Base-by-base conservation (phyloP, 2,797 vertebrate species). In the Chlorospingus semifuscus region DNA sequence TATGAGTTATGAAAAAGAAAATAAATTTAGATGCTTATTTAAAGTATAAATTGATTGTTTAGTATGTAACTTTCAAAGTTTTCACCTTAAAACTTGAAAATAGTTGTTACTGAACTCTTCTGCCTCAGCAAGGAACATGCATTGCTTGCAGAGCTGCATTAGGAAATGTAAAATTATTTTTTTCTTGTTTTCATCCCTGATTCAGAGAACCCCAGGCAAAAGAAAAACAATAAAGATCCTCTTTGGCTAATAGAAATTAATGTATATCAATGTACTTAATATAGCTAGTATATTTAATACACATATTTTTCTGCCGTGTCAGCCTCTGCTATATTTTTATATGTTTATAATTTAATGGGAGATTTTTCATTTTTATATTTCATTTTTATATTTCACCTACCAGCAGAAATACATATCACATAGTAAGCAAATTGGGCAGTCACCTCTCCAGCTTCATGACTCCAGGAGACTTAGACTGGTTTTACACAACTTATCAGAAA, bases 1-100 rank as follows among this genome's bases (percentile, higher is more conserved):
- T 89, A 44, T 77, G 77, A 77, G n/a, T 41, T 89, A n/a, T 55
- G 66, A 79, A 83, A 15, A 89, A 87, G 42, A 72, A 94, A 93
- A 82, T 69, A 56, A 59, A 88, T 72, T n/a, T 34, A 27, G 6
- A 72, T 95, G 12, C 6, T 75, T 87, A 57, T 36, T 30, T 59
- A 34, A 68, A 63, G 52, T 44, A 75, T 14, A 23, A 81, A 42
- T 57, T 72, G 11, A 11, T n/a, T 65, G 8, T 65, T 84, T 66
- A 76, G 29, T 34, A 75, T 47, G 18, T 14, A 42, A 89, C 34
- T 83, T 93, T 37, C 61, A 65, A 72, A 46, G 24, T 83, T 93
- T 93, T 85, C 50, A 44, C 11, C 37, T 79, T 65, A 65, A 9
- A 57, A n/a, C 64, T 75, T 81, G 57, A 83, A 86, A 81, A 50